These are phyloP conservation scores for Synanceia verrucosa DNA, from an alignment of 2,797 vertebrate genomes.

Conservation along the genomic window DNA sequence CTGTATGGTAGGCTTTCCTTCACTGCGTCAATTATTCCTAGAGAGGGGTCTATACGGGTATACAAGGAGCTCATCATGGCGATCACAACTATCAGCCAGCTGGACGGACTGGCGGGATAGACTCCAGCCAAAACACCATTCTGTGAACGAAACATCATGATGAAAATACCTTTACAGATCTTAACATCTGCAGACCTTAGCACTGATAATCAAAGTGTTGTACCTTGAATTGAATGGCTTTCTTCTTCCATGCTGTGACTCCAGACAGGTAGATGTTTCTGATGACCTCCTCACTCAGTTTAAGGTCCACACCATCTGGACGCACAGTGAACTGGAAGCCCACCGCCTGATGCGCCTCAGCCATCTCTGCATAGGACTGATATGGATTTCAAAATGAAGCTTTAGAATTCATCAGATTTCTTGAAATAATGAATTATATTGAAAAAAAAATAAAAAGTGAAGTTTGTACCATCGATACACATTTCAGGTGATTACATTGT, in stretches of 20 bases:
- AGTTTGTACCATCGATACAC: background rate
- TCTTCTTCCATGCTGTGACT: slow-evolving; percentile 92
- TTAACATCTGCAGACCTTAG: background rate
- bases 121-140: slow-evolving; percentile 91
- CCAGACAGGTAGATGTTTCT: slow-evolving; percentile 89
- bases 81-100: slow-evolving; percentile 91
- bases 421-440: background rate
- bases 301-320: slow-evolving; percentile 90
- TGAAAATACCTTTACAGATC: background rate
- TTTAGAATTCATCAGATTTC: background rate
- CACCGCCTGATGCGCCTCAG: slow-evolving; percentile 96
- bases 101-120: slow-evolving; percentile 94
- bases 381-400: background rate
- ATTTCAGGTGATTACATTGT: background rate
- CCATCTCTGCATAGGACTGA: slow-evolving; percentile 80
- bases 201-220: background rate
- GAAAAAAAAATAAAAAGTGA: background rate
- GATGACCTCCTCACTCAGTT: slow-evolving; percentile 89
- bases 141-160: slow-evolving; percentile 74
- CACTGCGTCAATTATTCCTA: slow-evolving; percentile 88
- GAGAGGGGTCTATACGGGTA: slow-evolving; percentile 85
- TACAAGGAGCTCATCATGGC: slow-evolving; percentile 90
- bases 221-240: slow-evolving; percentile 89
- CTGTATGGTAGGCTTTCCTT: slow-evolving; percentile 83
- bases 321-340: slow-evolving; percentile 96